phyloP scores from a whole-genome alignment of 2,113 vertebrate genomes.

The Procavia capensis region DNA sequence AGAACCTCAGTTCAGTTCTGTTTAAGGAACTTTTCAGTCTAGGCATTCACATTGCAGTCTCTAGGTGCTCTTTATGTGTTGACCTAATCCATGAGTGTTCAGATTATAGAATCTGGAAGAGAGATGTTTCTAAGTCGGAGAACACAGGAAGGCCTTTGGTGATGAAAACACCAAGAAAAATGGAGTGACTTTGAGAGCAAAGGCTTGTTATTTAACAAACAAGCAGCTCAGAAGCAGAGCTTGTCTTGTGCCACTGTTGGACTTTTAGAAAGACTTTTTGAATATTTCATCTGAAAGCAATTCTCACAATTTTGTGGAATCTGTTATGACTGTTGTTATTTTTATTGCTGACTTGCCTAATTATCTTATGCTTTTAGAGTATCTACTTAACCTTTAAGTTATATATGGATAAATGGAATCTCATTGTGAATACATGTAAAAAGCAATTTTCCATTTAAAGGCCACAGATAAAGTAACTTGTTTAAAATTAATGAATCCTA shows the following conservation, averaged over 20 bases:
- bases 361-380: not conserved
- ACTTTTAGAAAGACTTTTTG: not conserved
- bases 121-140: constrained; percentile 12
- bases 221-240: constrained; percentile 3
- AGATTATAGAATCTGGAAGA: constrained; percentile 46
- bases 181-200: constrained; percentile 61
- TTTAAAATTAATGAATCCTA: not conserved
- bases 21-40: constrained; percentile 11
- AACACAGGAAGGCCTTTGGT: constrained; percentile 17
- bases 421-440: not conserved
- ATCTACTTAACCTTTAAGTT: constrained; percentile 48
- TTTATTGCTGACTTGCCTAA: not conserved
- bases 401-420: not conserved
- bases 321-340: not conserved
- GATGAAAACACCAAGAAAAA: constrained; percentile 64
- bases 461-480: not conserved
- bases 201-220: constrained; percentile 67
- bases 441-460: not conserved
- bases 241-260: not conserved
- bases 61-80: constrained; percentile 14
- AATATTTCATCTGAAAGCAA: not conserved
- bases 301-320: not conserved
- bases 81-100: not conserved
- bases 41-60: constrained; percentile 34
- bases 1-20: not conserved